Evolutionary conservation across 2,113 vertebrate genomes (phyloP).

Genomic region (Caracal caracal): DNA sequence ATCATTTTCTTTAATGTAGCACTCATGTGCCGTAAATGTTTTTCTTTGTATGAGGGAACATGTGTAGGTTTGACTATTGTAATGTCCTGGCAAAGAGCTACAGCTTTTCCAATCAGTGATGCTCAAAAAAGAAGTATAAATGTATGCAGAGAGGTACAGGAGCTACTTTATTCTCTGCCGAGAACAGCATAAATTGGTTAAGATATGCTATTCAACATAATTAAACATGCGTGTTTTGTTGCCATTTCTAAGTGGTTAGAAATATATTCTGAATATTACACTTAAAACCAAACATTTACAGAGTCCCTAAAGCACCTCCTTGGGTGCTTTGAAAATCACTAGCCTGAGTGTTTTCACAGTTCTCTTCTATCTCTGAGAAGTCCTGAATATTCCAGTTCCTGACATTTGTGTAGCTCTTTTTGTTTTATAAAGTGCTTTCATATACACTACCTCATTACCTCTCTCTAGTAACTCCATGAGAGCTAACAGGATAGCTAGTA

Average conservation of each 20-base stretch:
- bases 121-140: constrained; percentile 28
- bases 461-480: not conserved
- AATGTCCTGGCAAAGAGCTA: not conserved
- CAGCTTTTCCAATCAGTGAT: not conserved
- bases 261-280: constrained; percentile 30
- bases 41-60: not conserved
- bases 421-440: constrained; percentile 18
- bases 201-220: not conserved
- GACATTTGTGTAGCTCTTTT: not conserved
- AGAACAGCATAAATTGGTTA: constrained; percentile 11
- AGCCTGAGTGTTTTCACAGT: not conserved
- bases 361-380: not conserved
- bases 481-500: not conserved
- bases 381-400: not conserved
- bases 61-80: not conserved
- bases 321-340: constrained; percentile 14
- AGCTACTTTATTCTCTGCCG: not conserved
- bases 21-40: not conserved
- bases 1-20: constrained; percentile 17
- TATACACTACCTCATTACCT: not conserved
- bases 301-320: not conserved
- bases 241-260: constrained; percentile 28
- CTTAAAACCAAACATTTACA: constrained; percentile 50
- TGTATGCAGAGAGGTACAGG: not conserved
- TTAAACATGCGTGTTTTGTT: not conserved